phyloP scores from a whole-genome alignment of 2,113 vertebrate species.

The Crotalus helleri region DNA sequence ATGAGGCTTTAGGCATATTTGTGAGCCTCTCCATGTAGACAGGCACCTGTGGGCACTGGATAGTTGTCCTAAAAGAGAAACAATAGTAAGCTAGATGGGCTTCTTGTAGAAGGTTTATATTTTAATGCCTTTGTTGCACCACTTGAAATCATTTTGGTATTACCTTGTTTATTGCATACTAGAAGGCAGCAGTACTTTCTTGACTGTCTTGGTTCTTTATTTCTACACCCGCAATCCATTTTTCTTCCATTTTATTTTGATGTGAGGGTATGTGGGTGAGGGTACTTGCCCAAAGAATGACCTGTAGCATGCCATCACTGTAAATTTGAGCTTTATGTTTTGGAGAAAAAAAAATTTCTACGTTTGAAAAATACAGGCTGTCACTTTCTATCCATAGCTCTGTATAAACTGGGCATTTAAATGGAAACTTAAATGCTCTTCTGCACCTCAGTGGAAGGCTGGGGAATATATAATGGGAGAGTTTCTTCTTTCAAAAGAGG shows the following conservation, averaged over 20 bases:
- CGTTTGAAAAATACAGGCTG: slow-evolving; percentile 46
- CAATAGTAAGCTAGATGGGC: not conserved
- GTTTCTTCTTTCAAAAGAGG: slow-evolving; percentile 42
- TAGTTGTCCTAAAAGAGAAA: not conserved
- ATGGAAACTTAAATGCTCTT: slow-evolving; percentile 59
- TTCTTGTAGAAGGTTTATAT: not conserved
- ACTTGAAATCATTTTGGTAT: not conserved
- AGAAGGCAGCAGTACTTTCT: not conserved
- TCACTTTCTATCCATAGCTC: slow-evolving; percentile 54
- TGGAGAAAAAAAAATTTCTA: slow-evolving; percentile 51
- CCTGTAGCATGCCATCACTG: slow-evolving; percentile 18
- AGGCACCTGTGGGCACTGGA: not conserved
- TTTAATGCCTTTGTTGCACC: not conserved
- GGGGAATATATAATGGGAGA: slow-evolving; percentile 50
- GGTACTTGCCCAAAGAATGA: slow-evolving; percentile 17
- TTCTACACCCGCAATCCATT: slow-evolving; percentile 16
- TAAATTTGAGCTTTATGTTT: slow-evolving; percentile 45
- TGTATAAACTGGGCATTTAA: slow-evolving; percentile 51
- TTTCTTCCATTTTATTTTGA: slow-evolving; percentile 10
- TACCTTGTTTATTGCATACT: not conserved
- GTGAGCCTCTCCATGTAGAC: not conserved
- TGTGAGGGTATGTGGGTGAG: not conserved
- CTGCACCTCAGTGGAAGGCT: slow-evolving; percentile 45
- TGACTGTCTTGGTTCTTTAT: not conserved
- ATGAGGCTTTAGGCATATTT: not conserved